Evolutionary conservation across 2,888 invertebrate genomes (phyloP).

Genomic region (Penaeus monodon): DNA sequence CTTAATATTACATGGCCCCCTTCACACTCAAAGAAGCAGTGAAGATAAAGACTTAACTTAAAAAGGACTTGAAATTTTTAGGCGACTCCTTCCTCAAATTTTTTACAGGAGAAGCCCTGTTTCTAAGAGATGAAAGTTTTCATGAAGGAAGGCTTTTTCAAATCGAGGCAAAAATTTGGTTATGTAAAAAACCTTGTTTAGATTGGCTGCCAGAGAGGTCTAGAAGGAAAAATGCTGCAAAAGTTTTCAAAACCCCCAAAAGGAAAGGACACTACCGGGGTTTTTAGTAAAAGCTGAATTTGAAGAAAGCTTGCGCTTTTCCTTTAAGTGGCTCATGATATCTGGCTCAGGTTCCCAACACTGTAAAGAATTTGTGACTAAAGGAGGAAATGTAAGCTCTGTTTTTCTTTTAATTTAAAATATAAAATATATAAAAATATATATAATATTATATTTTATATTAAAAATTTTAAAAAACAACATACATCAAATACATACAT

Average conservation of each 20-base stretch:
- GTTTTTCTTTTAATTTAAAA: too few species aligned
- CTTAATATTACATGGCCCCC: constrained; percentile 72
- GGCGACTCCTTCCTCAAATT: constrained; percentile 92
- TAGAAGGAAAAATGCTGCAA: constrained; percentile 75
- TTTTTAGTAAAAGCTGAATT: constrained; percentile 72
- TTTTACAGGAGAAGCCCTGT: constrained; percentile 80
- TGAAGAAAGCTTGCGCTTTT: constrained; percentile 69
- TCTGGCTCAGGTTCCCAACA: constrained; percentile 26
- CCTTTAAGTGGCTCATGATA: constrained; percentile 24
- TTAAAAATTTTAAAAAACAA: too few species aligned
- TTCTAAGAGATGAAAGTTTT: constrained; percentile 77
- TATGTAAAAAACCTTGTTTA: constrained; percentile 90
- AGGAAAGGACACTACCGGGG: constrained; percentile 86
- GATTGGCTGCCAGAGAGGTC: constrained; percentile 76
- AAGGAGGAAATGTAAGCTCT: constrained; percentile 8
- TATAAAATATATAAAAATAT: too few species aligned
- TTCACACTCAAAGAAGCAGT: constrained; percentile 80
- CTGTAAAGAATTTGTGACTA: neutral
- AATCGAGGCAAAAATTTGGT: constrained; percentile 79
- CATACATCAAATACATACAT: too few species aligned
- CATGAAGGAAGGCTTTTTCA: constrained; percentile 85
- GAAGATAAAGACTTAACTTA: constrained; percentile 79
- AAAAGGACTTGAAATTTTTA: constrained; percentile 88
- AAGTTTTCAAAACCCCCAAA: constrained; percentile 76
- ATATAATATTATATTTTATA: too few species aligned